Evolutionary conservation across 2,797 vertebrate genomes (phyloP).

Genomic region (Allobates femoralis): DNA sequence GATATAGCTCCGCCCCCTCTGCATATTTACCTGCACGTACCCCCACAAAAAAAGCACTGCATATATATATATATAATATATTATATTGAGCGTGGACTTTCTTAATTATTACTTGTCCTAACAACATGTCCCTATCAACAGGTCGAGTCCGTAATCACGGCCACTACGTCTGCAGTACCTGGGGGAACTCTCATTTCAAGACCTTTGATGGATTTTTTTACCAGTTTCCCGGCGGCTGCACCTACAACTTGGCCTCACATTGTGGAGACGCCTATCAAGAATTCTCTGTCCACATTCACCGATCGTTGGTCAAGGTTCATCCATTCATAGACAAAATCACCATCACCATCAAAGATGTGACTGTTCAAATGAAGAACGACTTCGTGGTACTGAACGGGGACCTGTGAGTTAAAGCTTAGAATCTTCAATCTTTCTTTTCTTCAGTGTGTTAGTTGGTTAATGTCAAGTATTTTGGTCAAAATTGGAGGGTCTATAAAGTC

Average conservation of each 20-base stretch:
- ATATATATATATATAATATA: too few relatives aligned
- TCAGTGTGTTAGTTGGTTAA: not conserved
- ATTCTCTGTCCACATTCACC: slow-evolving; percentile 88
- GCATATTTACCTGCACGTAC: too few relatives aligned
- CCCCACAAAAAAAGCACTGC: too few relatives aligned
- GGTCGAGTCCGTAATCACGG: slow-evolving; percentile 80
- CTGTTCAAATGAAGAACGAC: slow-evolving; percentile 76
- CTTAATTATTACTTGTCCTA: not conserved
- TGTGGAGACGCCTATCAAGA: slow-evolving; percentile 81
- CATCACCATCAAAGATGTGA: slow-evolving; percentile 81
- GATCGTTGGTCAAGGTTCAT: slow-evolving; percentile 66
- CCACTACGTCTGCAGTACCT: slow-evolving; percentile 91
- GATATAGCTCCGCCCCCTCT: too few relatives aligned
- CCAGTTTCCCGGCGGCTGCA: slow-evolving; percentile 86
- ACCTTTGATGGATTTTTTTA: slow-evolving; percentile 92
- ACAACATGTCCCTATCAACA: slow-evolving; percentile 57
- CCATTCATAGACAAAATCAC: slow-evolving; percentile 79
- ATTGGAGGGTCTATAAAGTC: too few relatives aligned
- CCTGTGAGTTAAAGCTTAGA: slow-evolving; percentile 80
- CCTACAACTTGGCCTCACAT: slow-evolving; percentile 91
- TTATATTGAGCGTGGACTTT: not conserved
- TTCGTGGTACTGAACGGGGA: slow-evolving; percentile 75
- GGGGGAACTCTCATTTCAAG: slow-evolving; percentile 94
- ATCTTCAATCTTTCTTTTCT: not conserved
- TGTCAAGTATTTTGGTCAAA: not conserved